Evolutionary conservation across 2,888 invertebrate species (phyloP).

Genomic region (Tribolium freemani): DNA sequence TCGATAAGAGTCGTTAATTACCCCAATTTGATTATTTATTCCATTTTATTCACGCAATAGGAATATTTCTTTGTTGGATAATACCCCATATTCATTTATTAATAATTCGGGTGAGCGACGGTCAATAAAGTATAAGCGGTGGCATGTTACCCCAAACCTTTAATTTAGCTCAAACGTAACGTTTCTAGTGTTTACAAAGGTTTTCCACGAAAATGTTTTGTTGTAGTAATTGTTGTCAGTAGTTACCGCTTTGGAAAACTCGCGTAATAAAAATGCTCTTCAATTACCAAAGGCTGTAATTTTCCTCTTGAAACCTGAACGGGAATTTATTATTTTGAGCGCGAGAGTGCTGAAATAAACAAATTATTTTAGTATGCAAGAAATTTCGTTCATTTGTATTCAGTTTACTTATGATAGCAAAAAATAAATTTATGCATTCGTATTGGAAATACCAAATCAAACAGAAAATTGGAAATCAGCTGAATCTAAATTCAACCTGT

Average conservation of each 20-base stretch:
- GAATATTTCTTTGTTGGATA: neutral
- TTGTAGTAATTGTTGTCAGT: constrained; percentile 18
- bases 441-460: neutral
- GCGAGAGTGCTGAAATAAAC: neutral
- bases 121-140: constrained; percentile 15
- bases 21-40: neutral
- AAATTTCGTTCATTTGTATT: neutral
- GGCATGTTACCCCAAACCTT: constrained; percentile 10
- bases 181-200: constrained; percentile 4
- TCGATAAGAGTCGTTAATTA: neutral
- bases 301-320: neutral
- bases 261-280: neutral
- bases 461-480: neutral
- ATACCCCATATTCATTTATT: neutral
- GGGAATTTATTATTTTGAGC: neutral
- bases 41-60: neutral
- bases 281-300: neutral
- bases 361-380: neutral
- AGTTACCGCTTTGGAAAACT: neutral
- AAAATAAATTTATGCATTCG: neutral
- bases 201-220: constrained; percentile 4
- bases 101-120: constrained; percentile 17
- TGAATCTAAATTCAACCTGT: neutral
- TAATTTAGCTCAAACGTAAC: neutral
- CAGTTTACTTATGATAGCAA: neutral